Evolutionary conservation across 2,113 vertebrate species (phyloP).

Genomic region (Pseudopipra pipra): DNA sequence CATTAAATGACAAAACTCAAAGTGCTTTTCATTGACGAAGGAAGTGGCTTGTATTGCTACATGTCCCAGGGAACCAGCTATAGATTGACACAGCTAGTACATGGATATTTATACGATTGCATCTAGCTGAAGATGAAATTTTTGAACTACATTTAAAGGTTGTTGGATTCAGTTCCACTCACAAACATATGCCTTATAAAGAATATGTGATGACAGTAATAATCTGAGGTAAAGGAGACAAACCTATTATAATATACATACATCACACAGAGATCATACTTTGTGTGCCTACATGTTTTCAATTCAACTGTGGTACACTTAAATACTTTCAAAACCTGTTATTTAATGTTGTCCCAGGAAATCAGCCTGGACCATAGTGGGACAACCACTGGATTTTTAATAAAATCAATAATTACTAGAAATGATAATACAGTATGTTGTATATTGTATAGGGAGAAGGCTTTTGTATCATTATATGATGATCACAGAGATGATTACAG

Average conservation of each 20-base stretch:
- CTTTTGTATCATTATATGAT: not conserved
- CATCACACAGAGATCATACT: not conserved
- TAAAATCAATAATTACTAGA: not conserved
- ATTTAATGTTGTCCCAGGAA: not conserved
- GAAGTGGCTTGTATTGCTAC: not conserved
- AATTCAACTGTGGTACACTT: not conserved
- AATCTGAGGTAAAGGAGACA: not conserved
- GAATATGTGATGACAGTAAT: not conserved
- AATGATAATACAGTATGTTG: not conserved
- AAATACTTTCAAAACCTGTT: not conserved
- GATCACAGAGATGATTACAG: not conserved
- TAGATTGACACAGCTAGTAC: not conserved
- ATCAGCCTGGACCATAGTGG: too few relatives aligned
- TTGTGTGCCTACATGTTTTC: not conserved
- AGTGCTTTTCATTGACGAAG: not conserved
- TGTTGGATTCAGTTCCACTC: not conserved
- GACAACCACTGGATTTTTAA: not conserved
- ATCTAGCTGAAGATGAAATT: not conserved
- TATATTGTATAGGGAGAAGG: not conserved
- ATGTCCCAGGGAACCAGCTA: not conserved
- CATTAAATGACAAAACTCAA: not conserved
- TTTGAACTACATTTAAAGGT: not conserved
- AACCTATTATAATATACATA: accelerated
- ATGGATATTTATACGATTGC: not conserved
- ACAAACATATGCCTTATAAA: not conserved